Evolutionary conservation across 2,888 invertebrate genomes (phyloP).

Genomic region (Spodoptera littoralis): DNA sequence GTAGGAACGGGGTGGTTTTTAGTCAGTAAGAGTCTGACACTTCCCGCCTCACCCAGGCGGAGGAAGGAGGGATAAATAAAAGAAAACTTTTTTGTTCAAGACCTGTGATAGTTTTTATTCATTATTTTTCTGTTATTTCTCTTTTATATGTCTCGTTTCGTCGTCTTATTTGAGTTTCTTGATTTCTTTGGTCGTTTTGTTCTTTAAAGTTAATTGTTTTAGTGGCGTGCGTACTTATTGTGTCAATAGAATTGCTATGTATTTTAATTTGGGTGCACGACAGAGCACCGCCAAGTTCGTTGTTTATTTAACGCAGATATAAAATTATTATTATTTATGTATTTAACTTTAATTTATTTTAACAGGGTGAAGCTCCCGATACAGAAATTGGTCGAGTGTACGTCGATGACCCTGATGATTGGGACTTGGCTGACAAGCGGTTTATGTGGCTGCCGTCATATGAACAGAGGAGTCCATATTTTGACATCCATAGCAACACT

Average conservation of each 20-base stretch:
- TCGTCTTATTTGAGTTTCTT: not conserved
- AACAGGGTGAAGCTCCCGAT: constrained; percentile 92
- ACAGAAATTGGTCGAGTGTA: constrained; percentile 97
- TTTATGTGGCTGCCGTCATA: constrained; percentile 92
- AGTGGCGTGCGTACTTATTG: not conserved
- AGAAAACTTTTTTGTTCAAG: no score
- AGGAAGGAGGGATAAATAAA: no score
- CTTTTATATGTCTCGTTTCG: no score
- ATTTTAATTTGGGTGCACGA: not conserved
- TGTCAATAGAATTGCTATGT: not conserved
- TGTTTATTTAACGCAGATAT: not conserved
- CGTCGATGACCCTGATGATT: constrained; percentile 98
- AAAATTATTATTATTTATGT: not conserved
- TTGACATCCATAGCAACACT: constrained; percentile 92
- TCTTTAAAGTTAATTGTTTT: constrained; percentile 1
- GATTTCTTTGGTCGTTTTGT: constrained; percentile 2
- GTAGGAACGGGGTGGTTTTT: no score
- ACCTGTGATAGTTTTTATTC: no score
- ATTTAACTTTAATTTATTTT: constrained; percentile 5
- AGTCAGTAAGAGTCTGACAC: no score
- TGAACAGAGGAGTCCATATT: constrained; percentile 89
- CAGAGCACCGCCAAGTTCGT: not conserved
- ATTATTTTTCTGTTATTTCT: no score
- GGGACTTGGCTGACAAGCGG: constrained; percentile 97
- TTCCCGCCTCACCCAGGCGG: no score